Percentiles rank a stretch among this genome's conserved stretches.
These are phyloP conservation scores for Synergus japonicus DNA, from an alignment of 2,888 invertebrate species.

Conservation along the genomic window DNA sequence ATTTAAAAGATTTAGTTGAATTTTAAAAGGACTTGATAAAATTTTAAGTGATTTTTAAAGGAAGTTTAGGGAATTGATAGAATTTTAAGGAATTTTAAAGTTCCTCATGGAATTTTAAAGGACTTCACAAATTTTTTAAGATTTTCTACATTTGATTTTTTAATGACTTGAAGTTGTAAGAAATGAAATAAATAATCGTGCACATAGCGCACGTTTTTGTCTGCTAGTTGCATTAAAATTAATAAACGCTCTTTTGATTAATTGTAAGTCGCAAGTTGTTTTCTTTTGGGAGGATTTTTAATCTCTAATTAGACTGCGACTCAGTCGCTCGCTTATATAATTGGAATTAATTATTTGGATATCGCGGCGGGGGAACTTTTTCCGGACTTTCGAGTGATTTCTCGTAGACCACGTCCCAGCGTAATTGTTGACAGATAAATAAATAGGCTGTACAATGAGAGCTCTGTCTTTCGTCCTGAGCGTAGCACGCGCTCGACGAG, in stretches of 20 bases:
- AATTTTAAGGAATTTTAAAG: too few species aligned
- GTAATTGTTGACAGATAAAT: slow-evolving; percentile 76
- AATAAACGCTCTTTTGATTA: neutral
- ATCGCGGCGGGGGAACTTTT: slow-evolving; percentile 24
- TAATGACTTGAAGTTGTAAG: too few species aligned
- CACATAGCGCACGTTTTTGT: too few species aligned
- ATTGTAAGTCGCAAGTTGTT: neutral
- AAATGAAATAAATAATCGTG: too few species aligned
- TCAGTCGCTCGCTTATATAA: slow-evolving; percentile 13
- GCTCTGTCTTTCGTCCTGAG: slow-evolving; percentile 63
- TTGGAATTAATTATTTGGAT: slow-evolving; percentile 39
- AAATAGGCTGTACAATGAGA: slow-evolving; percentile 72
- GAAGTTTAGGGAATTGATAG: too few species aligned
- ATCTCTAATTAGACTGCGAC: slow-evolving; percentile 2
- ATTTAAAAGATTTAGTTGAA: too few species aligned
- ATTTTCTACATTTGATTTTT: too few species aligned
- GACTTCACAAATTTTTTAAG: too few species aligned
- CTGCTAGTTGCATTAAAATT: neutral
- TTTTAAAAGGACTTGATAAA: too few species aligned
- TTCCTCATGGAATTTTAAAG: too few species aligned
- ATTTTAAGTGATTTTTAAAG: too few species aligned
- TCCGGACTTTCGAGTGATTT: slow-evolving; percentile 54
- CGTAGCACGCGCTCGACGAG: slow-evolving; percentile 65
- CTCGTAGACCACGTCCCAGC: slow-evolving; percentile 60
- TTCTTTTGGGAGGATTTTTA: neutral